Evolutionary conservation across 1,140 invertebrate genomes (phyloP).

Genomic region (Thrips palmi): DNA sequence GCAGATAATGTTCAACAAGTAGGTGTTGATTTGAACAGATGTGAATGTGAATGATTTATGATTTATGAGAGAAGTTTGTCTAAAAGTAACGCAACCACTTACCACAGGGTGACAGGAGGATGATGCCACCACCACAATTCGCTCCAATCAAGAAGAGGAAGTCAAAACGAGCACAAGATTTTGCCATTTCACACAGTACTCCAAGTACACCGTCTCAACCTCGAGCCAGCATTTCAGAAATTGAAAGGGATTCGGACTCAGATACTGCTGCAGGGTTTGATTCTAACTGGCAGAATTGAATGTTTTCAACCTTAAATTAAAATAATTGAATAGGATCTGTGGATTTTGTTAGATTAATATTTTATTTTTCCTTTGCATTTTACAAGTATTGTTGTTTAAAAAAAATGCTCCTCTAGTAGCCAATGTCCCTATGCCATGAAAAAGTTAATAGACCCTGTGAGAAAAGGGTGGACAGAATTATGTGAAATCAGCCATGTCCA

Average conservation of each 20-base stretch:
- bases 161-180: slow-evolving; percentile 38
- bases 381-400: no score
- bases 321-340: no score
- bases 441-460: no score
- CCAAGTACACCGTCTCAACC: slow-evolving; percentile 14
- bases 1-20: slow-evolving; percentile 62
- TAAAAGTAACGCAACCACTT: neutral
- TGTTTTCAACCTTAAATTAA: no score
- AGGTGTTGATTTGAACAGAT: slow-evolving; percentile 13
- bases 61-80: slow-evolving; percentile 7
- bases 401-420: no score
- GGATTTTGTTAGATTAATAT: no score
- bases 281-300: slow-evolving; percentile 38
- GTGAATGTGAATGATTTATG: slow-evolving; percentile 6
- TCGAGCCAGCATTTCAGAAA: neutral
- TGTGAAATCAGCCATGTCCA: no score
- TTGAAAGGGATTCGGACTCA: slow-evolving; percentile 65
- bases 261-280: slow-evolving; percentile 68
- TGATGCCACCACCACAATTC: slow-evolving; percentile 53
- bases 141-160: slow-evolving; percentile 38
- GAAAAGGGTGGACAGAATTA: no score
- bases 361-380: no score
- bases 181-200: slow-evolving; percentile 23
- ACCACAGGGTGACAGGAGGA: slow-evolving; percentile 23
- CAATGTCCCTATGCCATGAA: no score